Base-by-base conservation (phyloP, 2,888 invertebrate species). In the Coelinius sp. region DNA sequence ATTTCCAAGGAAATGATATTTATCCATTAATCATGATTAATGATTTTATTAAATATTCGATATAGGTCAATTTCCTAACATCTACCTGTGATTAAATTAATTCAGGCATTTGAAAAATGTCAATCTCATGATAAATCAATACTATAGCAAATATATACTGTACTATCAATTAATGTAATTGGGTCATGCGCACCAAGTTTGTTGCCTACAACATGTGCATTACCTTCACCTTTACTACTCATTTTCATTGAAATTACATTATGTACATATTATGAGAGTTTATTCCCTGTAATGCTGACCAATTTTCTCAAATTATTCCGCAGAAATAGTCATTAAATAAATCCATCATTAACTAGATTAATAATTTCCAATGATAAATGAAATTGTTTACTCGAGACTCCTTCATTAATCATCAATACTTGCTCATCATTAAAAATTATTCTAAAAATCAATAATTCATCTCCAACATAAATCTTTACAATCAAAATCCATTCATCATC, bases 111-210 rank as follows among this genome's bases (percentile, higher is more conserved):
- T 35, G 1, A 59, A 59, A 59, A 59, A 59, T 59, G 20, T 59
- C 31, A 14, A 31, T 20, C 35, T 25, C 17, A 31, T 35, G 20
- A 59, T 59, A 59, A 31, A 59, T 59, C 31, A 35, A 59, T 59
- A 31, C 3, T n/a, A 17, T 59, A 59, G 17, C 59, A 20, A 59
- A 31, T 35, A 59, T 35, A 59, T 10, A 1, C 17, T 12, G 17
- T 59, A 12, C 59, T 59, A 20, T 35, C 35, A 59, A 59, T 59
- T 59, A 59, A 59, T 35, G 35, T 59, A 59, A 59, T 59, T 59
- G 25, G 59, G 59, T 31, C 59, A 59, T 27, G 59, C 31, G 59
- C 59, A 59, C 59, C 20, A 35, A 31, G 31, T 35, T 59, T 35
- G 31, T 8, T 41, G n/a, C 41, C n/a, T n/a, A n/a, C 41, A 12